Evolutionary conservation across 2,113 vertebrate genomes (phyloP), one percentile per base, ranked within the genome.

Genomic region (Thinocorus orbignyianus): DNA sequence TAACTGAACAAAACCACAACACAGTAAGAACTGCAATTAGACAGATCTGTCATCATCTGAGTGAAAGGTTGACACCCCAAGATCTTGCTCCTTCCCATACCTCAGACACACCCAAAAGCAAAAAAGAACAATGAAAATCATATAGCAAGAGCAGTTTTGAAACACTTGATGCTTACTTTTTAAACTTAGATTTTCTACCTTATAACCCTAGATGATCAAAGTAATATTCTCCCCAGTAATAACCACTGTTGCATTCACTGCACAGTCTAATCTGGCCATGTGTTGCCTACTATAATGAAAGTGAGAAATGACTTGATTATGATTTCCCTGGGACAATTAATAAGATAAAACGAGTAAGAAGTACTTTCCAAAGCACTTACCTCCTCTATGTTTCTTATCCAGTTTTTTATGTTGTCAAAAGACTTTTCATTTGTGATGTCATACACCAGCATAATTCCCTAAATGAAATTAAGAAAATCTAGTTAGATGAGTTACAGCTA

Each of bases 361-460:
- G 37, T 28, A 64, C 39, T n/a, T 60, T 70, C 42, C 60, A 73
- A 90, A 92, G 30, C 33, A 93, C 97, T 97, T 97, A 99, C 99
- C 99, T 99, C 99, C 97, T 99, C 99, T 88, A 99, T 99, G 96
- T 99, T 99, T 94, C 99, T 98, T 94, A 99, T 99, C 99, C 99
- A 99, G 96, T 99, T 99, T 97, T 99, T 99, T 91, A 99, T 99
- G 97, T 99, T 99, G 96, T 99, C 99, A 97, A 99, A 99, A 65
- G 99, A 99, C 94, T 99, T 99, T 87, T 99, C 99, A 72, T 99
- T 99, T 96, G 99, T 99, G 97, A 99, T 99, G 95, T 99, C 99
- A 95, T 99, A 99, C 42, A 99, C 99, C 97, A 99, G 96, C 99
- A 99, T 99, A 90, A 99, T 99, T 68, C 99, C 99, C 99, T 99